Evolutionary conservation across 2,888 invertebrate genomes (phyloP), one percentile per base, ranked within the genome.

Genomic region (Nymphalis polychloros): DNA sequence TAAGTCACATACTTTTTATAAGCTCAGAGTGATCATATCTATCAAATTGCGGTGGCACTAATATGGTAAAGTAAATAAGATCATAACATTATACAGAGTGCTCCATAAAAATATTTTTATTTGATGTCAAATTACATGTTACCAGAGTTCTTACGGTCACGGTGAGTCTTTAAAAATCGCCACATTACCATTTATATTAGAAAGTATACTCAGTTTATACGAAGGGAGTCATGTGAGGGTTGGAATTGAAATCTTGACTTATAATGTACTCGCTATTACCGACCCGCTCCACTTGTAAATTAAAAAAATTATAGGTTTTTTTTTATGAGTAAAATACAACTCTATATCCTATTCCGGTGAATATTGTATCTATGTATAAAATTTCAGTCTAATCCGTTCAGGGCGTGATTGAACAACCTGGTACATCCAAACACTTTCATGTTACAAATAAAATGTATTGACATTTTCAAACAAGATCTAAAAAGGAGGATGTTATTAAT

Each of bases 141-240:
- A 63, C 71, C 61, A 61, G 64, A 71, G 65, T 70, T 69, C 67
- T 73, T 72, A 71, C 69, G 73, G 70, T 71, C 71, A 70, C 68
- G 68, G 67, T 71, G 81, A 82, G 81, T 78, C 81, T 80, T 84
- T 84, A 86, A 84, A 85, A 86, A 83, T 83, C 81, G 80, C 79
- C 78, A 80, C 82, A 90, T 88, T 88, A 87, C 84, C 88, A 89
- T 88, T 89, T 89, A 89, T 89, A 89, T 89, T 86, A 86, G 84
- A 83, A 88, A 88, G 85, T 86, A 82, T 84, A 88, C 84, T 85
- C 81, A 81, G 79, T 79, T 68, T 52, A 35, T 63, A 71, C 65
- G 70, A 66, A 70, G 57, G 63, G 55, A 53, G n/a, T 62, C 49
- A 61, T 68, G 69, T 73, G 62, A 66, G 64, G 53, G 55, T 53